These are phyloP conservation scores for Raphicerus campestris DNA, from an alignment of 2,113 vertebrate species.

Conservation along the genomic window DNA sequence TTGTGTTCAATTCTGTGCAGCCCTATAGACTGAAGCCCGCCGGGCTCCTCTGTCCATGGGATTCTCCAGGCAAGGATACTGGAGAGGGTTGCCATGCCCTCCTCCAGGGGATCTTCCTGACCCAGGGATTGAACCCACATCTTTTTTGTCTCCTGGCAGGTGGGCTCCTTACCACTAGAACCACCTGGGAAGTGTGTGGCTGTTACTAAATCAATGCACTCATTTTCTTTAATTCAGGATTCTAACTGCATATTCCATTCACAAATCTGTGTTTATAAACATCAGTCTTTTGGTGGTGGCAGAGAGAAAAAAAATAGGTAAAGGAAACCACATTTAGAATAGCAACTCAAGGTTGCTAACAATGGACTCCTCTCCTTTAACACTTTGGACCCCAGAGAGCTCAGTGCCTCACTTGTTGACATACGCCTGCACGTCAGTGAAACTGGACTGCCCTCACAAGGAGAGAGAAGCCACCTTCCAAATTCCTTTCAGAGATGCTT, in stretches of 20 bases:
- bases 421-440: background rate
- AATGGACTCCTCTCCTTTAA: background rate
- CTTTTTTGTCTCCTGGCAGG: background rate
- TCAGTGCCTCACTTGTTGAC: background rate
- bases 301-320: background rate
- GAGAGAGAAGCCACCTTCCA: background rate
- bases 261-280: conserved; percentile 25
- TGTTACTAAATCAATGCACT: background rate
- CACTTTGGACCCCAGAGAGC: background rate
- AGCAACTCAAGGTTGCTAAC: background rate
- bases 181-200: background rate
- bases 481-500: background rate
- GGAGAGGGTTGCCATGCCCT: background rate
- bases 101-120: background rate
- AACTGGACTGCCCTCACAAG: background rate
- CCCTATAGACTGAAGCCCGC: background rate
- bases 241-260: background rate
- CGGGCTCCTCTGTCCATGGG: background rate
- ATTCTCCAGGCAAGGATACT: background rate
- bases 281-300: background rate
- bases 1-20: background rate
- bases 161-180: background rate
- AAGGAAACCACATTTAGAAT: background rate
- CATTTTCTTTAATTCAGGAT: conserved; percentile 14
- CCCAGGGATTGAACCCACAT: background rate